A percentile compares a stretch with the other conserved stretches of the same genome.
These are phyloP conservation scores for Trinorchestia longiramus DNA, from an alignment of 1,140 invertebrate species.

Conservation along the genomic window DNA sequence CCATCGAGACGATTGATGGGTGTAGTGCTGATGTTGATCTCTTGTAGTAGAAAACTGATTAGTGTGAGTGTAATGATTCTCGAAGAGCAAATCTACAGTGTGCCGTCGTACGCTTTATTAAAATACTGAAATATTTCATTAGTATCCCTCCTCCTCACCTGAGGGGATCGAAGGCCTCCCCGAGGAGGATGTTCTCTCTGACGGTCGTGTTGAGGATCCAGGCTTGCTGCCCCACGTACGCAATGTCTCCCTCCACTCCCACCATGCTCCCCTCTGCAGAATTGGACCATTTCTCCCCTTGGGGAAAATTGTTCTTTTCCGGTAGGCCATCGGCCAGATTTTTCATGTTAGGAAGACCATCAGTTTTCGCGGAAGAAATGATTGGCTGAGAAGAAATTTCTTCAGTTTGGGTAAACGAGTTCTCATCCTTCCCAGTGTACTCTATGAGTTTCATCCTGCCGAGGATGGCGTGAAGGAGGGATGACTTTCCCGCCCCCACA, in stretches of 20 bases:
- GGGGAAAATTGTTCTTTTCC: not conserved
- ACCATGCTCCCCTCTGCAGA: conserved; percentile 71
- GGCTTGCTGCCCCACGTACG: conserved; percentile 79
- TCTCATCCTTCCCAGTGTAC: not conserved
- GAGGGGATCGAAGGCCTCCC: conserved; percentile 72
- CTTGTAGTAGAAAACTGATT: too few species aligned
- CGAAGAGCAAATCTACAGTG: too few species aligned
- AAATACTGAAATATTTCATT: too few species aligned
- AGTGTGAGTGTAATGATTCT: too few species aligned
- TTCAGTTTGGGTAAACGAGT: not conserved
- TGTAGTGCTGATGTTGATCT: too few species aligned
- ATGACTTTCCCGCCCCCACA: conserved; percentile 80
- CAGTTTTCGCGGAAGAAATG: not conserved
- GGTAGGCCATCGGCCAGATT: not conserved
- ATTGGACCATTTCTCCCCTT: not conserved
- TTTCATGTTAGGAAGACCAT: not conserved
- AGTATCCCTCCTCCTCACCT: conserved; percentile 67
- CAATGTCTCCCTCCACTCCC: conserved; percentile 74
- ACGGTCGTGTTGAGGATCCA: conserved; percentile 78
- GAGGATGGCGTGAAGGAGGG: conserved; percentile 76
- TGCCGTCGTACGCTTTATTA: too few species aligned
- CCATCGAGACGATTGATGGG: too few species aligned
- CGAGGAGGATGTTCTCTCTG: conserved; percentile 79
- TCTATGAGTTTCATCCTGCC: conserved; percentile 73
- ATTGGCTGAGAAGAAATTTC: not conserved